Base-by-base conservation (phyloP, 2,888 invertebrate species). In the Trachelus tabidus region DNA sequence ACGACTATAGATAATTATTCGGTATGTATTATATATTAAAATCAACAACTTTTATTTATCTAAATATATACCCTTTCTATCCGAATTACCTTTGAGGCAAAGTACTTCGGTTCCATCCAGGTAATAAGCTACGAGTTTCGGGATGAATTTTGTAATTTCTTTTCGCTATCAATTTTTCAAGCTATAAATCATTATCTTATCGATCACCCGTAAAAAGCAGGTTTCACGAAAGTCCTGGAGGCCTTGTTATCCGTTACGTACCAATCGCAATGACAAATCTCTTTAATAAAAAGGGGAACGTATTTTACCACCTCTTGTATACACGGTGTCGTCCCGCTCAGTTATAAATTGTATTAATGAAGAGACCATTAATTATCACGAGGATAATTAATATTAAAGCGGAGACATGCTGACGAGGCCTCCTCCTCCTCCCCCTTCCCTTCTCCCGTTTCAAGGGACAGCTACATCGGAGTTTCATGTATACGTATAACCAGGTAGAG, bases 341-440 rank as follows among this genome's bases (percentile, higher is more conserved):
- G 76, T 78, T 78, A 78, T 78, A 78, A 76, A 78, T 78, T 73
- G 83, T 82, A 85, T 84, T 87, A 86, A 86, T 83, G 83, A 84
- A 81, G 78, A 82, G 76, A 80, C 82, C 82, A 85, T 86, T 87
- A 87, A 87, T 87, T 84, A 86, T 77, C 83, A 79, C 80, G 76
- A 80, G 79, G 75, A 84, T 84, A 85, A 88, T 88, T 88, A 87
- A 88, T 86, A 87, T 86, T 84, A 85, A 85, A 86, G 83, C 80
- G 79, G 80, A 82, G 84, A 82, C 84, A 73, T 74, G 83, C 83
- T 84, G 87, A 86, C 86, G 83, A 83, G 81, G 83, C 81, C 83
- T 82, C 83, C 82, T 82, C 83, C 82, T 0, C 81, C 83, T 82
- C 83, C 81, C 81, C 83, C 82, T 80, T 12, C 35, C 81, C 79